Evolutionary conservation across 2,113 vertebrate species (phyloP).

Genomic region (Bubo bubo): DNA sequence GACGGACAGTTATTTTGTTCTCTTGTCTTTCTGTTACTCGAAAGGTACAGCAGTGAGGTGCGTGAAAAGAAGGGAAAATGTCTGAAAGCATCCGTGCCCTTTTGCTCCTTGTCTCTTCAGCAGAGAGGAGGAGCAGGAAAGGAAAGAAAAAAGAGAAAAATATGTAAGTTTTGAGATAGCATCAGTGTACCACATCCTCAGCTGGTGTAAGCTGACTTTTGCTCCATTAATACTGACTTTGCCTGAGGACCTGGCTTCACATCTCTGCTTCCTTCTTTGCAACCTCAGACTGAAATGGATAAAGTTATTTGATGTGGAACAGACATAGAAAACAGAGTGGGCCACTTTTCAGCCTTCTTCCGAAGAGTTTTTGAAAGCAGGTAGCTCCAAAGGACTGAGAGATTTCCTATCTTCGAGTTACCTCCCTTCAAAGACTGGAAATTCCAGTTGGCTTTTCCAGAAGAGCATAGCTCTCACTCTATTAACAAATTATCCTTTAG

Average conservation of each 20-base stretch:
- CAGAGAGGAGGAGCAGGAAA: not conserved
- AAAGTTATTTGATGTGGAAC: not conserved
- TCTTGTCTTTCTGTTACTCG: not conserved
- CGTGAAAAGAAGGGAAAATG: not conserved
- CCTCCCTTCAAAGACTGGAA: not conserved
- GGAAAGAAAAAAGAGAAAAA: not conserved
- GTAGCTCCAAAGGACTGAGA: not conserved
- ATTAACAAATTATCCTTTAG: constrained; percentile 1
- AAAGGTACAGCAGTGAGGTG: not conserved
- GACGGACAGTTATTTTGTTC: not conserved
- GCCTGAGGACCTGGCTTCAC: not conserved
- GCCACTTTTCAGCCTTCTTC: not conserved
- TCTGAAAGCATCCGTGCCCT: not conserved
- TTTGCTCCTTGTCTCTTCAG: not conserved
- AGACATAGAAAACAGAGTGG: not conserved
- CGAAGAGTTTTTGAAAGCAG: not conserved
- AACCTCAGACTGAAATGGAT: not conserved
- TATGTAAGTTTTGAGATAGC: not conserved
- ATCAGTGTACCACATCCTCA: not conserved
- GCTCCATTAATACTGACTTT: not conserved
- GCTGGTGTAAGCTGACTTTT: not conserved
- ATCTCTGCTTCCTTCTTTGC: not conserved
- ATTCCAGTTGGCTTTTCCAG: constrained; percentile 29
- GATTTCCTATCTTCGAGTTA: not conserved
- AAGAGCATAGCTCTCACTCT: not conserved